Evolutionary conservation across 2,888 invertebrate genomes (phyloP).

Genomic region (Cryptocheilus praepositus): DNA sequence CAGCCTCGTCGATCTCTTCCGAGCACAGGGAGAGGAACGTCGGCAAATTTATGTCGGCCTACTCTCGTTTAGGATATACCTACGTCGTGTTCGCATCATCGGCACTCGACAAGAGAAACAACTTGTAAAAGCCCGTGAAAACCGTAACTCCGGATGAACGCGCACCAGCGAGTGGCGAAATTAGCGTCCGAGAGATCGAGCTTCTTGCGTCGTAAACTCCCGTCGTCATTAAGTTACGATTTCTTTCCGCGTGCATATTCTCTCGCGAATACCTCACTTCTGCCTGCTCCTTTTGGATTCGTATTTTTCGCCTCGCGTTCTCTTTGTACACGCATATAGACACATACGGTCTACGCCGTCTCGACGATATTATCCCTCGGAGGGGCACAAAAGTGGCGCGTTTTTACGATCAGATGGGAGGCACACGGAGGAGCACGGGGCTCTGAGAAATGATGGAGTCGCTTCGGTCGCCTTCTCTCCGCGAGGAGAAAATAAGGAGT

Average conservation of each 20-base stretch:
- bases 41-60: constrained; percentile 31
- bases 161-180: background rate
- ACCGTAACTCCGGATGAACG: background rate
- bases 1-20: constrained; percentile 26
- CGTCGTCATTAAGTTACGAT: too few relatives aligned
- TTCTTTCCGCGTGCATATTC: constrained; percentile 18
- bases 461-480: constrained; percentile 47
- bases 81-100: constrained; percentile 37
- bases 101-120: constrained; percentile 11
- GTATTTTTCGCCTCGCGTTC: constrained; percentile 8
- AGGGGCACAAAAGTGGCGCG: constrained; percentile 57
- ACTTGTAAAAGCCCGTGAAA: constrained; percentile 11
- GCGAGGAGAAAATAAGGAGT: constrained; percentile 56
- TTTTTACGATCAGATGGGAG: constrained; percentile 59
- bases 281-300: too few relatives aligned
- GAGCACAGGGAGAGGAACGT: constrained; percentile 16
- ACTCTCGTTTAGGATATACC: constrained; percentile 40
- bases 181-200: background rate
- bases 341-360: constrained; percentile 9
- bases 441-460: constrained; percentile 63
- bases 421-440: constrained; percentile 32
- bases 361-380: constrained; percentile 54
- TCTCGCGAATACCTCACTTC: constrained; percentile 26
- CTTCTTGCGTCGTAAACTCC: constrained; percentile 2
- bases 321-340: constrained; percentile 17